Evolutionary conservation across 1,140 invertebrate genomes (phyloP).

Genomic region (Aphelenchoides avenae): DNA sequence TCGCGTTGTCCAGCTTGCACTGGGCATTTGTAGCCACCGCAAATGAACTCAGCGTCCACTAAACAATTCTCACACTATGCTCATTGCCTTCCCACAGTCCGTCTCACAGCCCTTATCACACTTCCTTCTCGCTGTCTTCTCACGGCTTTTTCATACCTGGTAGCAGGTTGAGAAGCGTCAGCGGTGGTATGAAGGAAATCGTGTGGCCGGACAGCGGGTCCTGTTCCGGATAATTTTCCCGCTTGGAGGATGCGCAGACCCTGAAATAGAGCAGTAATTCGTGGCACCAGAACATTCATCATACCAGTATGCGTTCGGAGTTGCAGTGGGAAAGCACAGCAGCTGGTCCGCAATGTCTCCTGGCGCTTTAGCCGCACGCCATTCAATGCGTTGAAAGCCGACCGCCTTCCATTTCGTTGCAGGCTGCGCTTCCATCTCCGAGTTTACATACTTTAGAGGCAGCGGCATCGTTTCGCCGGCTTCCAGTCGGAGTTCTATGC

Average conservation of each 20-base stretch:
- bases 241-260: conserved; percentile 73
- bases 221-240: conserved; percentile 75
- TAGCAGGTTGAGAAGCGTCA: conserved; percentile 70
- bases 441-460: conserved; percentile 24
- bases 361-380: conserved; percentile 13
- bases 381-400: conserved; percentile 11
- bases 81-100: conserved; percentile 2
- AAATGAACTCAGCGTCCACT: conserved; percentile 64
- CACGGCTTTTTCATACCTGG: no score
- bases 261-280: conserved; percentile 61
- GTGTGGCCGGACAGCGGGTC: conserved; percentile 71
- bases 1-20: conserved; percentile 67
- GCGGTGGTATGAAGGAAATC: conserved; percentile 75
- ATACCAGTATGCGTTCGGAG: not conserved
- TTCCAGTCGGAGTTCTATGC: conserved; percentile 1
- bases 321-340: not conserved
- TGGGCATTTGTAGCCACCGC: conserved; percentile 46
- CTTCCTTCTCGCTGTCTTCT: no score
- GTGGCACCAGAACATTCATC: not conserved
- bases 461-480: conserved; percentile 7
- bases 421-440: conserved; percentile 28
- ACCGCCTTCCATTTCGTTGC: conserved; percentile 3
- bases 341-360: conserved; percentile 9
- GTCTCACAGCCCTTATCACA: no score
- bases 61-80: no score